Conservation (phyloP, 2,113 vertebrate genomes). For the Cheirogaleus medius region DNA sequence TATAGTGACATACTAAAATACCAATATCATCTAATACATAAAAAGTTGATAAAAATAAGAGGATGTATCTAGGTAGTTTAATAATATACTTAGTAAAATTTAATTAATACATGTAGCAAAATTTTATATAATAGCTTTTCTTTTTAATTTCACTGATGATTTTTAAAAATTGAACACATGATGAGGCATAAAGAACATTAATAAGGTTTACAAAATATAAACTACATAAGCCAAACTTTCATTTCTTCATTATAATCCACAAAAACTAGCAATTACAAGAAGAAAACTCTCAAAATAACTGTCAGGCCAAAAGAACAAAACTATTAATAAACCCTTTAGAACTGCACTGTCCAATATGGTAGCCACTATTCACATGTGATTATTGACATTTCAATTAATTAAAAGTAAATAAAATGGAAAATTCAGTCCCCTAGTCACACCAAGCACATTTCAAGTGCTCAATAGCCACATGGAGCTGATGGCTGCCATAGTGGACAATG, state of each 20-base stretch:
- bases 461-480: background rate
- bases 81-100: background rate
- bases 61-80: background rate
- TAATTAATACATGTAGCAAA: background rate
- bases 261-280: background rate
- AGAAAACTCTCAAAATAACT: background rate
- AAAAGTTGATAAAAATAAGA: constrained; percentile 5
- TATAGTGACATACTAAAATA: background rate
- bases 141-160: background rate
- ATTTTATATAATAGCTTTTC: background rate
- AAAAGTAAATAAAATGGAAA: constrained; percentile 10
- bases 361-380: background rate
- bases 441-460: background rate
- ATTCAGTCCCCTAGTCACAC: background rate
- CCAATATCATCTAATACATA: background rate
- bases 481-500: background rate
- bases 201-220: constrained; percentile 12
- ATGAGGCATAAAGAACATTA: background rate
- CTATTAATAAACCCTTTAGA: background rate
- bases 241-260: constrained; percentile 29
- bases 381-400: background rate
- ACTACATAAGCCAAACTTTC: background rate
- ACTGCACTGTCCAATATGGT: background rate
- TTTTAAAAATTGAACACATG: constrained; percentile 13
- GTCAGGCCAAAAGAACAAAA: background rate